Conservation (phyloP, 2,888 invertebrate species). For the Agelastica alni region DNA sequence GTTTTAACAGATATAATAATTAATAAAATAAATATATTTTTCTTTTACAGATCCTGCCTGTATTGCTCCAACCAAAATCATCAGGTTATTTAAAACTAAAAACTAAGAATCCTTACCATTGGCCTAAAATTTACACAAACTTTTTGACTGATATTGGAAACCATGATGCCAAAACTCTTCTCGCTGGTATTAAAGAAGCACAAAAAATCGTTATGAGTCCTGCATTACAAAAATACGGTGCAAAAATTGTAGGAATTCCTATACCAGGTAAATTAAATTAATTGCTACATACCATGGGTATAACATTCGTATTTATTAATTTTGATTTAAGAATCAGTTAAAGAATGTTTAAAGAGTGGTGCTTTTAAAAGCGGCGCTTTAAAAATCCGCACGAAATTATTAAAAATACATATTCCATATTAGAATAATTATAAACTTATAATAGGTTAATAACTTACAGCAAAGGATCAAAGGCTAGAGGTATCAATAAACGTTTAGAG, state of each 20-base stretch:
- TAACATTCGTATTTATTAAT: too few species aligned
- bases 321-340: too few species aligned
- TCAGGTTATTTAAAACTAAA: constrained; percentile 69
- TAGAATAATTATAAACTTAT: too few species aligned
- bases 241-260: constrained; percentile 31
- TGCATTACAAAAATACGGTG: constrained; percentile 54
- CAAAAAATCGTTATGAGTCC: constrained; percentile 58
- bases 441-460: too few species aligned
- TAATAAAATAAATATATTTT: not conserved
- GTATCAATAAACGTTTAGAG: too few species aligned
- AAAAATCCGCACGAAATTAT: too few species aligned
- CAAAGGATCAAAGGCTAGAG: too few species aligned
- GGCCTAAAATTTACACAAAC: constrained; percentile 77
- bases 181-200: constrained; percentile 57
- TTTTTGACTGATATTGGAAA: constrained; percentile 71
- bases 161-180: constrained; percentile 54
- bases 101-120: constrained; percentile 70
- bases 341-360: too few species aligned
- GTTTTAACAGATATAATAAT: not conserved
- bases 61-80: constrained; percentile 74
- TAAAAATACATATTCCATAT: too few species aligned
- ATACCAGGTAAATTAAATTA: constrained; percentile 42
- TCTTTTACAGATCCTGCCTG: constrained; percentile 65
- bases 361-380: too few species aligned
- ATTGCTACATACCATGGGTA: too few species aligned